Conservation (phyloP, 2,113 vertebrate species). For the Eleginops maclovinus region DNA sequence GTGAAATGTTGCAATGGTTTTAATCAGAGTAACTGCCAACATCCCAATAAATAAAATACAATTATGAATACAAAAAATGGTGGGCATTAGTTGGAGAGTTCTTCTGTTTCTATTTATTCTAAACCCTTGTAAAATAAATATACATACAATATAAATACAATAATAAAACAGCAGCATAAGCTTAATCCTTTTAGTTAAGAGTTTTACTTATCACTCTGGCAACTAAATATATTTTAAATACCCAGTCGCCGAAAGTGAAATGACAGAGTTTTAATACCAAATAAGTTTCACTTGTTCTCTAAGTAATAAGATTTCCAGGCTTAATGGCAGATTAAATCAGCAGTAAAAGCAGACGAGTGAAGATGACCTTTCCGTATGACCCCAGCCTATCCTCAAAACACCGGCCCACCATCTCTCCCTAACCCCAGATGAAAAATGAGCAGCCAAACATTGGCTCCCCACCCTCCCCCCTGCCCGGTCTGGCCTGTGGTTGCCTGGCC, state of each 20-base stretch:
- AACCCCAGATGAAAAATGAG: slow-evolving; percentile 66
- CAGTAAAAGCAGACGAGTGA: slow-evolving; percentile 42
- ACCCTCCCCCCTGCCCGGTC: slow-evolving; percentile 36
- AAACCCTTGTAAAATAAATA: not conserved
- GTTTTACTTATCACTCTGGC: not conserved
- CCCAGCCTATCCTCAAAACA: slow-evolving; percentile 54
- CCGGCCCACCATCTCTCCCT: slow-evolving; percentile 45
- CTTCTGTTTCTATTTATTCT: too few species aligned
- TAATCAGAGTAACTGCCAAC: not conserved
- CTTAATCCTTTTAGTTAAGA: not conserved
- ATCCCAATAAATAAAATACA: not conserved
- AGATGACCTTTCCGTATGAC: slow-evolving; percentile 48
- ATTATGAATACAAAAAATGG: not conserved
- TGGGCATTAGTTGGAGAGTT: not conserved
- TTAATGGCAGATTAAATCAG: slow-evolving; percentile 45
- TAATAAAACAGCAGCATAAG: not conserved
- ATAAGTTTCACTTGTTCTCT: slow-evolving; percentile 5
- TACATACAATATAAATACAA: not conserved
- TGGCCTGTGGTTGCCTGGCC: slow-evolving; percentile 48
- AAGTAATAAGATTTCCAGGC: not conserved
- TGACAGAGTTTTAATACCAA: not conserved
- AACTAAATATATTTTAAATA: not conserved
- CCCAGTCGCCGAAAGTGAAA: not conserved
- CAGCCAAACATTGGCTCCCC: slow-evolving; percentile 54
- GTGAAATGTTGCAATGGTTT: not conserved